Evolutionary conservation across 2,888 invertebrate species (phyloP).

Genomic region (Dione juno): DNA sequence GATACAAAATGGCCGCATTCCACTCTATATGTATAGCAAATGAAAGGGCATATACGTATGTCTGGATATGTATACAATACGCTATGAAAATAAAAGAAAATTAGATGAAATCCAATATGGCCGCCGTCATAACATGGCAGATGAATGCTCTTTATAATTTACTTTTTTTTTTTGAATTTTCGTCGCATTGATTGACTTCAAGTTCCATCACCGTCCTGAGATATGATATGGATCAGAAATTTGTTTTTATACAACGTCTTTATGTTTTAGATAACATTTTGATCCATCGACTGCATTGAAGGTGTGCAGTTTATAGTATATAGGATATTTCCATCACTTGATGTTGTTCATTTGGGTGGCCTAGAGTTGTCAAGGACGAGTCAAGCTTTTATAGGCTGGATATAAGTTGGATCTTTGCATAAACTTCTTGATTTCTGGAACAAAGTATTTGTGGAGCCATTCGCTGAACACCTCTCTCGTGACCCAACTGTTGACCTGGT

Average conservation of each 20-base stretch:
- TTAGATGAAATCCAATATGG: too few relatives aligned
- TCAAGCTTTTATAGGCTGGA: conserved; percentile 47
- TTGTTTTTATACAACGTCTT: conserved; percentile 35
- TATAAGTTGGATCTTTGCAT: conserved; percentile 49
- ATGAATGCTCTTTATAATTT: too few relatives aligned
- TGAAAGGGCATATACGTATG: too few relatives aligned
- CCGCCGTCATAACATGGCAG: too few relatives aligned
- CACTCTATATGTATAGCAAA: too few relatives aligned
- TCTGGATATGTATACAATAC: too few relatives aligned
- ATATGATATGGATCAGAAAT: too few relatives aligned
- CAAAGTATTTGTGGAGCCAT: conserved; percentile 51
- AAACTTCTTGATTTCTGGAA: conserved; percentile 47
- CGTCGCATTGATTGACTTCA: too few relatives aligned
- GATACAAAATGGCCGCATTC: too few relatives aligned
- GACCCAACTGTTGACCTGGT: conserved; percentile 46
- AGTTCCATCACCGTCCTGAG: conserved; percentile 13
- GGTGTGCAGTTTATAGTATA: conserved; percentile 41
- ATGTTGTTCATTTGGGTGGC: conserved; percentile 52
- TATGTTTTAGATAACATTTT: conserved; percentile 32
- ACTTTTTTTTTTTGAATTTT: too few relatives aligned
- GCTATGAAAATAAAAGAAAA: too few relatives aligned
- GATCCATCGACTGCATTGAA: conserved; percentile 37
- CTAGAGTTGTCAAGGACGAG: conserved; percentile 52
- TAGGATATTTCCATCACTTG: conserved; percentile 46
- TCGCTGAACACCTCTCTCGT: conserved; percentile 51